A percentile compares a stretch with the other conserved stretches of the same genome.
Conservation (phyloP, 1,140 invertebrate genomes). For the Apocrypta bakeri region DNA sequence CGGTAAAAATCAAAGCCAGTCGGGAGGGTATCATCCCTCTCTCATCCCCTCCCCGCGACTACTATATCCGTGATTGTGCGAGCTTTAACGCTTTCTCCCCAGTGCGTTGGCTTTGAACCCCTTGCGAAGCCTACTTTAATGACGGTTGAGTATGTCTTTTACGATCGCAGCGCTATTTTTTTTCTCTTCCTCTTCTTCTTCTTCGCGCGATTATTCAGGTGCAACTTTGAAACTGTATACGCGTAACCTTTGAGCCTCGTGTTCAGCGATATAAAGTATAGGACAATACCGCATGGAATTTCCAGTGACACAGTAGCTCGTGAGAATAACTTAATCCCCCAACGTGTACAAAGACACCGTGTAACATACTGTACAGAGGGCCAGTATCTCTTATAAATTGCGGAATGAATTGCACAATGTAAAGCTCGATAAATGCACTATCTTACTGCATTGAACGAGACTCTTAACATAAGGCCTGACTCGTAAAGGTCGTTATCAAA, state of each 20-base stretch:
- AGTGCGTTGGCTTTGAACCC: not conserved
- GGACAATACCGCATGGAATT: too few species aligned
- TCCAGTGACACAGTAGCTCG: too few species aligned
- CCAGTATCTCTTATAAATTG: not conserved
- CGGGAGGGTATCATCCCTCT: constrained; percentile 11
- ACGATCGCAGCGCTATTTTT: not conserved
- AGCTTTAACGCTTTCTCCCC: not conserved
- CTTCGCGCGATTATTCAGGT: not conserved
- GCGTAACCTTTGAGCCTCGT: too few species aligned
- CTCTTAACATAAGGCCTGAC: not conserved
- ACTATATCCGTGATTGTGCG: not conserved
- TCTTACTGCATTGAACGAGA: not conserved
- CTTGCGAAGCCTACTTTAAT: too few species aligned
- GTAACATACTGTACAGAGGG: not conserved
- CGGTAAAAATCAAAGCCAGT: constrained; percentile 10
- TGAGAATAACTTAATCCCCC: too few species aligned
- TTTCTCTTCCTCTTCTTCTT: not conserved
- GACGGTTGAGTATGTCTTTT: not conserved
- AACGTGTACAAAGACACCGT: too few species aligned
- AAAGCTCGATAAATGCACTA: not conserved
- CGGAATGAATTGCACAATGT: not conserved
- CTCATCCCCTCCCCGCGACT: not conserved
- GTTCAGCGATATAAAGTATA: too few species aligned
- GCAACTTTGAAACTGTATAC: not conserved
- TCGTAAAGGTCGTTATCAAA: not conserved